Evolutionary conservation across 1,140 invertebrate genomes (phyloP), one percentile per base, ranked within the genome.

Genomic region (Lordiphosa stackelbergi): DNA sequence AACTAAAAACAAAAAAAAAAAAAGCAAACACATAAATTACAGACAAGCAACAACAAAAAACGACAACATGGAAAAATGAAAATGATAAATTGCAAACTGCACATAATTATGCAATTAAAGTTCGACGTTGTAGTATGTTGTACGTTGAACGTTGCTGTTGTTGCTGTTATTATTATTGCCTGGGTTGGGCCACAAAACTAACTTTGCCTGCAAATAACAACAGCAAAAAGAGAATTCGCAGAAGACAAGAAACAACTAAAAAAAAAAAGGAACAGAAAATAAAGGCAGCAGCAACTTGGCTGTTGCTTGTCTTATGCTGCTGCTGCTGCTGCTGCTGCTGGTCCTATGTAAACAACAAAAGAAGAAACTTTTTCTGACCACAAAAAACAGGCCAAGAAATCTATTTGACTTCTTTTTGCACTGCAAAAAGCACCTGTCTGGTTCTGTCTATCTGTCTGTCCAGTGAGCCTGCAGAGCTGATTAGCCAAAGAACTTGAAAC

Each of bases 51-150:
- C 64, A 71, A 53, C 34, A 59, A 65, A 62, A 60, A 63, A 52
- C 57, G 71, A 65, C 63, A 72, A 85, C 71, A 84, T 73, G 65
- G 73, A 85, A 85, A 86, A 86, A 78, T 85, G 85, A 83, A 86
- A 86, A 86, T 86, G 85, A 86, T 86, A 86, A 86, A 86, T 86
- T 86, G 85, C 85, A 70, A 86, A 79, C 81, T 86, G 78, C 79
- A 83, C 79, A 86, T 86, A 86, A 86, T 86, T 86, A 86, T 86
- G 85, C 85, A 86, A 86, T 86, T 86, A 86, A 86, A 86, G 75
- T 86, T 86, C 69, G 75, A 84, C 83, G 81, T 85, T 83, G 70
- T 73, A 57, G 34, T 37, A 42, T 56, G 72, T 62, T 66, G 70
- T 42, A 57, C 53, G 53, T 65, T 65, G 65, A 35, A 34, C 22